These are phyloP conservation scores for Automeris io DNA, from an alignment of 2,888 invertebrate genomes.

Conservation along the genomic window DNA sequence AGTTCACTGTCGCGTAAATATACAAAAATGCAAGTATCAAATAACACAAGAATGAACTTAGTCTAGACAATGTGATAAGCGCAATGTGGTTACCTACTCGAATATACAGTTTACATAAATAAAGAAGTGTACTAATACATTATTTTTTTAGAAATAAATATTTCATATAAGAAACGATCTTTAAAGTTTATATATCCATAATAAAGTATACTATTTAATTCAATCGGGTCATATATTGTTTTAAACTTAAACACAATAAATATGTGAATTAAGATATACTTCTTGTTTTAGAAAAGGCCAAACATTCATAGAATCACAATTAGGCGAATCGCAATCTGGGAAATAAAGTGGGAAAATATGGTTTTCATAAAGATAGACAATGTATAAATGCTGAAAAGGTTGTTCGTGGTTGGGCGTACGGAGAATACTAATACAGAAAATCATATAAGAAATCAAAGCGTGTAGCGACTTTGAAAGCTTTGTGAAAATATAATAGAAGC, in stretches of 20 bases:
- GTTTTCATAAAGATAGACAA: constrained; percentile 7
- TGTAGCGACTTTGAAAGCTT: neutral
- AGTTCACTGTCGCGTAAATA: neutral
- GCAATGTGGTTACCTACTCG: neutral
- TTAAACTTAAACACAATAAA: constrained; percentile 6
- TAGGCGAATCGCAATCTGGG: constrained; percentile 4
- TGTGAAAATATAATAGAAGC: neutral
- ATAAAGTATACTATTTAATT: no score
- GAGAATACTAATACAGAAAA: constrained; percentile 6
- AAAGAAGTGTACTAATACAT: no score
- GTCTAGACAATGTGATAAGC: neutral
- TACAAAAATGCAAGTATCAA: neutral
- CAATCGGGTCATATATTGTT: no score
- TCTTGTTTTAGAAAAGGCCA: constrained; percentile 3
- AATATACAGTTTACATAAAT: no score
- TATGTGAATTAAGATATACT: neutral
- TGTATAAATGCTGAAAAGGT: constrained; percentile 5
- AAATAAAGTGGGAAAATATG: constrained; percentile 8
- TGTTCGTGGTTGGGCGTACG: neutral
- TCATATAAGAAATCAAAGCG: constrained; percentile 5
- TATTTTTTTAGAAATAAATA: no score
- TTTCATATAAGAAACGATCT: no score
- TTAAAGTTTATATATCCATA: no score
- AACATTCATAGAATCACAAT: constrained; percentile 8
- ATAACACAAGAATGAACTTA: neutral